Conservation (phyloP, 2,797 vertebrate species). For the Danio choprae region DNA sequence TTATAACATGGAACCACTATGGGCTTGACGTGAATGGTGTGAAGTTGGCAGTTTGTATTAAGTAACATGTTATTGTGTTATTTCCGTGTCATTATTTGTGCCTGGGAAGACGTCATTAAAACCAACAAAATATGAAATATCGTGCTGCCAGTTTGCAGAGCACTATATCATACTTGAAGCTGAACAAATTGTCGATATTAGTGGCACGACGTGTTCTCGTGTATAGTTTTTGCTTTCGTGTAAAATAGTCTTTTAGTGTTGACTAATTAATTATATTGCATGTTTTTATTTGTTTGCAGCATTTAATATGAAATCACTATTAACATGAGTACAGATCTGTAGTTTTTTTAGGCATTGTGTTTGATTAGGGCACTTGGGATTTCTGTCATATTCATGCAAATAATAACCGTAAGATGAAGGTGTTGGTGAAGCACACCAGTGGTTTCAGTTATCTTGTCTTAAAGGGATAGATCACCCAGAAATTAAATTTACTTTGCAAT, state of each 20-base stretch:
- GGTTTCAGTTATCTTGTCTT: conserved; percentile 22
- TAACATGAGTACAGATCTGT: conserved; percentile 31
- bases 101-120: neutral
- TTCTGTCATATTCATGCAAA: neutral
- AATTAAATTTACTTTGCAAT: no score
- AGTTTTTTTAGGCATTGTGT: conserved; percentile 39
- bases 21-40: conserved; percentile 13
- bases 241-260: conserved; percentile 34
- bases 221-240: conserved; percentile 46
- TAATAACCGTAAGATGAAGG: conserved; percentile 12
- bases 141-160: conserved; percentile 47
- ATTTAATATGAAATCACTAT: conserved; percentile 42
- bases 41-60: conserved; percentile 26
- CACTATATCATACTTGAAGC: conserved; percentile 70
- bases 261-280: conserved; percentile 56
- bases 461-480: no score
- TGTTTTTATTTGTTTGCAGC: conserved; percentile 58
- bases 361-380: conserved; percentile 13
- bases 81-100: neutral
- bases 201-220: conserved; percentile 52
- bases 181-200: conserved; percentile 62
- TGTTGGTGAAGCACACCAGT: conserved; percentile 29
- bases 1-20: conserved; percentile 63
- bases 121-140: conserved; percentile 21
- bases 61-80: conserved; percentile 7